A percentile compares a stretch with the other conserved stretches of the same genome.
Evolutionary conservation across 2,113 vertebrate genomes (phyloP).

Genomic region (Varanus salvator): DNA sequence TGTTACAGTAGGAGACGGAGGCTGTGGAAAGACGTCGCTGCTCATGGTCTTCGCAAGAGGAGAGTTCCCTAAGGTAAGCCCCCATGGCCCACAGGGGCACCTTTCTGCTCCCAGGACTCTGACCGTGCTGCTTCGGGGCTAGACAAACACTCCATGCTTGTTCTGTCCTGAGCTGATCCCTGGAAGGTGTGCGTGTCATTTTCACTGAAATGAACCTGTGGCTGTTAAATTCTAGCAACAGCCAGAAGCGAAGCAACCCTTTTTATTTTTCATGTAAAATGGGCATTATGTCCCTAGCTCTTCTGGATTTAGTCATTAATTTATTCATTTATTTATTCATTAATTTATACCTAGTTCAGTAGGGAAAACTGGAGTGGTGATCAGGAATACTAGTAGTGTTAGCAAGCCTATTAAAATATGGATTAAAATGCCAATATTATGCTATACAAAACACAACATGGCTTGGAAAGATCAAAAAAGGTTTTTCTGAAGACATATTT

Average conservation of each 20-base stretch:
- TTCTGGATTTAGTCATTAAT: not conserved
- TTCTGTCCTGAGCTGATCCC: not conserved
- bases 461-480: not conserved
- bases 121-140: not conserved
- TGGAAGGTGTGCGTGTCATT: not conserved
- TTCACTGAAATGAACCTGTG: not conserved
- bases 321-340: no score
- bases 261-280: not conserved
- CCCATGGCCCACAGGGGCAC: no score
- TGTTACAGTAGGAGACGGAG: slow-evolving; percentile 79
- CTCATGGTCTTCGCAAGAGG: slow-evolving; percentile 72
- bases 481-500: not conserved
- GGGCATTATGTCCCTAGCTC: not conserved
- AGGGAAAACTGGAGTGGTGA: not conserved
- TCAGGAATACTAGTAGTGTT: not conserved
- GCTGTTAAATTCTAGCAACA: not conserved
- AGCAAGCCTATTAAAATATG: not conserved
- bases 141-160: not conserved
- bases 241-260: not conserved
- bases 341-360: not conserved
- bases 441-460: not conserved
- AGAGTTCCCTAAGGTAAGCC: slow-evolving; percentile 73
- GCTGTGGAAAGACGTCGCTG: slow-evolving; percentile 80
- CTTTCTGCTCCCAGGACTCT: not conserved
- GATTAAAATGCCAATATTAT: not conserved